Percentiles rank a stretch among this genome's conserved stretches.
These are phyloP conservation scores for Cosmorhoe ocellata DNA, from an alignment of 2,888 invertebrate species.

Conservation along the genomic window DNA sequence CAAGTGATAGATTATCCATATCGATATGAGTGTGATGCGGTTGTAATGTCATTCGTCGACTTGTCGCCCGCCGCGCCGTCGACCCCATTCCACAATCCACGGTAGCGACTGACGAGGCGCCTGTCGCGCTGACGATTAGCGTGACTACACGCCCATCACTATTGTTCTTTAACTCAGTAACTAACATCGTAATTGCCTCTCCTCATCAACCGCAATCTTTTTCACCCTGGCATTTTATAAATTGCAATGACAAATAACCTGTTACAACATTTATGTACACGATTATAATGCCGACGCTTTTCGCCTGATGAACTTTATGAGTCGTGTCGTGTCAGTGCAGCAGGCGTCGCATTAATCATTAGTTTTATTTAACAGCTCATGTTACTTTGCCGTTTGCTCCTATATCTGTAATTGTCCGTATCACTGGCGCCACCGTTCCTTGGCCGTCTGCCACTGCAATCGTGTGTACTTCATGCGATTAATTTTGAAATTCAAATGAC, in stretches of 20 bases:
- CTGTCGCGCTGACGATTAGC: constrained; percentile 60
- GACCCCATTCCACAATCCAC: constrained; percentile 61
- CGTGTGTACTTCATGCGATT: constrained; percentile 54
- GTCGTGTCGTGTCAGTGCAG: constrained; percentile 46
- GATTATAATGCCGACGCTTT: constrained; percentile 18
- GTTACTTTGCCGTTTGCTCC: constrained; percentile 63
- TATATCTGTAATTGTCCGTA: constrained; percentile 67
- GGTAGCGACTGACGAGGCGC: constrained; percentile 52
- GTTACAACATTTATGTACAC: constrained; percentile 22
- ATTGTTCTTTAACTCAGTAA: constrained; percentile 61
- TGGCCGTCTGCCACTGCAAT: constrained; percentile 71
- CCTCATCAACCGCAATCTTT: constrained; percentile 27
- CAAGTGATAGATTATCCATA: constrained; percentile 45
- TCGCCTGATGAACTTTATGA: constrained; percentile 44
- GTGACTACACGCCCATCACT: constrained; percentile 63
- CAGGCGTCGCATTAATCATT: constrained; percentile 60
- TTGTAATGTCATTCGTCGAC: constrained; percentile 47
- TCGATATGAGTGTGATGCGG: constrained; percentile 52
- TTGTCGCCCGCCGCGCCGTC: constrained; percentile 51
- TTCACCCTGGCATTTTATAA: constrained; percentile 24
- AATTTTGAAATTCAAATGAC: constrained; percentile 58
- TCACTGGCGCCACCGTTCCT: constrained; percentile 67
- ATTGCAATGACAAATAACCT: constrained; percentile 33
- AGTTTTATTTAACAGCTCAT: constrained; percentile 65
- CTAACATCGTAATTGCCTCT: constrained; percentile 44